These are phyloP conservation scores for Cordilura impudica DNA, from an alignment of 2,888 invertebrate species.

Conservation along the genomic window DNA sequence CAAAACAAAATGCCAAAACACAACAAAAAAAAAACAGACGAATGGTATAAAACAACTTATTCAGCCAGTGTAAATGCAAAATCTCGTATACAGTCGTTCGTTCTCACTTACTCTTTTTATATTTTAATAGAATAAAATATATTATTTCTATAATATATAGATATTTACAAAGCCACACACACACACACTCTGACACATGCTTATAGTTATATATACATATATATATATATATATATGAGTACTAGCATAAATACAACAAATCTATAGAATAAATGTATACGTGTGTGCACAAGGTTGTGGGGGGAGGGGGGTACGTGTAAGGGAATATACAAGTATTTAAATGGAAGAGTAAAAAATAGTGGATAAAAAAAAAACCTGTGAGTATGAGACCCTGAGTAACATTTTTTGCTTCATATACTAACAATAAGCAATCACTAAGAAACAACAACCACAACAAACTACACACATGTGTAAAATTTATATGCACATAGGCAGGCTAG, in stretches of 20 bases:
- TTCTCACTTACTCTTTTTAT: slow-evolving; percentile 62
- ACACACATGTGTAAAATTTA: slow-evolving; percentile 6
- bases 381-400: slow-evolving; percentile 58
- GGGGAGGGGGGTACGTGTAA: neutral
- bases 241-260: neutral
- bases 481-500: slow-evolving; percentile 17
- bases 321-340: slow-evolving; percentile 7
- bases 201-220: neutral
- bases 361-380: neutral
- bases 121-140: slow-evolving; percentile 63
- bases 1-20: slow-evolving; percentile 4
- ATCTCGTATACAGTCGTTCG: slow-evolving; percentile 45
- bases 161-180: neutral
- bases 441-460: slow-evolving; percentile 35
- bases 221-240: neutral
- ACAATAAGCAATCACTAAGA: slow-evolving; percentile 52
- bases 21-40: slow-evolving; percentile 25
- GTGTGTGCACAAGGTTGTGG: neutral
- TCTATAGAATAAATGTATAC: neutral
- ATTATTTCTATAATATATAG: slow-evolving; percentile 60
- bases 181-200: neutral
- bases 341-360: slow-evolving; percentile 31
- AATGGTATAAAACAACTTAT: slow-evolving; percentile 59
- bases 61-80: slow-evolving; percentile 48
- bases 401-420: too few species aligned